These are phyloP conservation scores for Lepeophtheirus nordmannii DNA, from an alignment of 2,888 invertebrate genomes.

Conservation along the genomic window DNA sequence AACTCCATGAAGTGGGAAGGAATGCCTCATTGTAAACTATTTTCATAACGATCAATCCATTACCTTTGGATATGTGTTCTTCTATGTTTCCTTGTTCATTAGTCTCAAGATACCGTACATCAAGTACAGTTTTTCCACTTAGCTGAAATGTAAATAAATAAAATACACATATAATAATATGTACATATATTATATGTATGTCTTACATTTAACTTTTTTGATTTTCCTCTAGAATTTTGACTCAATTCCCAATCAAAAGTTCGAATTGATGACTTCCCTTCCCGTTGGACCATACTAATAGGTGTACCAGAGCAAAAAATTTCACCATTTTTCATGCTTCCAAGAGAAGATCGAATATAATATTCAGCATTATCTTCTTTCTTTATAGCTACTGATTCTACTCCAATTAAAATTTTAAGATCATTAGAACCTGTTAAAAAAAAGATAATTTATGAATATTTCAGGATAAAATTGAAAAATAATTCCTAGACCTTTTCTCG, in stretches of 20 bases:
- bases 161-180: no score
- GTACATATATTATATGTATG: no score
- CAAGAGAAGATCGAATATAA: no score
- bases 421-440: no score
- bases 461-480: no score
- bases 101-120: background rate
- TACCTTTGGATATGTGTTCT: conserved; percentile 11
- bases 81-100: background rate
- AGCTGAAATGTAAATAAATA: background rate
- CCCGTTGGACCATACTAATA: background rate
- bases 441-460: no score
- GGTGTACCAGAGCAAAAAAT: background rate
- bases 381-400: no score
- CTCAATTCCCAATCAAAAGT: background rate
- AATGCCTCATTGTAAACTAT: conserved; percentile 11
- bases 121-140: background rate
- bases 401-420: no score
- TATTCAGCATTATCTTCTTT: no score
- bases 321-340: background rate
- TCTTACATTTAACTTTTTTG: background rate
- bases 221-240: background rate
- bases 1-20: background rate
- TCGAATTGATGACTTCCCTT: background rate
- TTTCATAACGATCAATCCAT: conserved; percentile 8
- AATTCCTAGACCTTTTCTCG: background rate